Base-by-base conservation (phyloP, 2,888 invertebrate genomes). In the Elysia crispata region DNA sequence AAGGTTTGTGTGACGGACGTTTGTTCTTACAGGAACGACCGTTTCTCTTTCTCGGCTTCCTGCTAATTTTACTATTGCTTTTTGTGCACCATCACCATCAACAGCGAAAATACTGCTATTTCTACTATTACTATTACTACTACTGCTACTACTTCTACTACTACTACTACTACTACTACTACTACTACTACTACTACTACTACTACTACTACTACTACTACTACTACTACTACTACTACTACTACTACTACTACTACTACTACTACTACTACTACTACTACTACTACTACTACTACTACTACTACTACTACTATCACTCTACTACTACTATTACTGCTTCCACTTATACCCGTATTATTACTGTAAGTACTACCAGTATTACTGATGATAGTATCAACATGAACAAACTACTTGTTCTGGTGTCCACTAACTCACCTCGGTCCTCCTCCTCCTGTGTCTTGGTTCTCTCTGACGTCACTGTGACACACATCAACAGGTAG, bases 381-480 rank as follows among this genome's bases (percentile, higher is more conserved):
- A 62, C 62, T 62, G n/a, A n/a, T 62, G 62, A n/a, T 62, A 62
- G 8, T 62, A 20, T 20, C 25, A 20, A n/a, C 25, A 20, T 20
- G 23, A 62, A n/a, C 62, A 62, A n/a, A n/a, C n/a, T n/a, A n/a
- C n/a, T n/a, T n/a, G n/a, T n/a, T n/a, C n/a, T n/a, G n/a, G n/a
- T n/a, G n/a, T n/a, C n/a, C 13, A 49, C 13, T 1, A 23, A 77
- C 78, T 78, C 49, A 78, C 78, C 78, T 30, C 60, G 72, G 28
- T 33, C 77, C 31, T 30, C 66, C 41, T 78, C 28, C 5, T 41
- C 73, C 13, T 11, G 25, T 1, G 30, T 41, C 66, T 73, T 78
- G n/a, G 73, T 78, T 23, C 28, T 78, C 33, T 78, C 60, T 11
- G 78, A 78, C 8, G 78, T 78, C 0, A 78, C 73, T 0, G 64